phyloP scores from a whole-genome alignment of 2,797 vertebrate species.

The Falco biarmicus region DNA sequence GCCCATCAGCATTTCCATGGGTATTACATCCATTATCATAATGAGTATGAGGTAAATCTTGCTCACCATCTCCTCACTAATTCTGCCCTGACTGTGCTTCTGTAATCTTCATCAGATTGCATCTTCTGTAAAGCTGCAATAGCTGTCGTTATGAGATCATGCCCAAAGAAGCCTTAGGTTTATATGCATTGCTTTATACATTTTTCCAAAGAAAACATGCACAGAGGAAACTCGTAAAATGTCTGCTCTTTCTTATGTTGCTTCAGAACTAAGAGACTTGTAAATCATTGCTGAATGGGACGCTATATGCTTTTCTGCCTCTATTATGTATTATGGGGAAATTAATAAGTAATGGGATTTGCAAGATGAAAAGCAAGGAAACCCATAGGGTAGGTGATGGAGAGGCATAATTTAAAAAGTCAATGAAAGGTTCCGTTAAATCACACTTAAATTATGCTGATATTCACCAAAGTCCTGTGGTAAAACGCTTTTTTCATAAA shows the following conservation, averaged over 20 bases:
- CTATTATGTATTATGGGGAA: conserved; percentile 63
- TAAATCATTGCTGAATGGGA: conserved; percentile 72
- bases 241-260: conserved; percentile 28
- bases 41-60: conserved; percentile 46
- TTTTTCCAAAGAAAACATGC: conserved; percentile 33
- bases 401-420: conserved; percentile 77
- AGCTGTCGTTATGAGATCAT: neutral
- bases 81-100: conserved; percentile 36
- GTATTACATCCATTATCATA: conserved; percentile 60
- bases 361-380: conserved; percentile 74
- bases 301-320: conserved; percentile 65
- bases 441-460: conserved; percentile 76
- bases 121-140: neutral
- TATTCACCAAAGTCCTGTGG: conserved; percentile 58
- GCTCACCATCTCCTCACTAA: conserved; percentile 34
- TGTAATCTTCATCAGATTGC: conserved; percentile 6
- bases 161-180: conserved; percentile 2
- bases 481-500: conserved; percentile 73
- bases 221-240: conserved; percentile 44
- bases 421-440: conserved; percentile 79
- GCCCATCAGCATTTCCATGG: conserved; percentile 58
- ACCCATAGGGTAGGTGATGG: conserved; percentile 72
- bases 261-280: conserved; percentile 57
- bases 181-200: neutral
- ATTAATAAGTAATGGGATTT: conserved; percentile 79